Base-by-base conservation (phyloP, 1,140 invertebrate species). In the Eriosoma lanigerum region DNA sequence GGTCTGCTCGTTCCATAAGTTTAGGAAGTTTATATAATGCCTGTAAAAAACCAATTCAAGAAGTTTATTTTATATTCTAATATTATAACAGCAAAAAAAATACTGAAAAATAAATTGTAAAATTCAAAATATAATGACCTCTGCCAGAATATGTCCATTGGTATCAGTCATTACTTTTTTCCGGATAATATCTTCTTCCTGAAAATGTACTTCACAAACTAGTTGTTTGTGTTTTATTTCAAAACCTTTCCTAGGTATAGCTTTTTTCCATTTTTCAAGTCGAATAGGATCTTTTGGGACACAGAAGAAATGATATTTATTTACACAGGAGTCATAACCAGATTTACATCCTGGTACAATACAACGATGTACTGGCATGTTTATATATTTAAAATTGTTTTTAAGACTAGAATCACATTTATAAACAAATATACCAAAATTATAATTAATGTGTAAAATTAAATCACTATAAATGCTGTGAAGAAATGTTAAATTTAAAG, bases 301-400 rank as follows among this genome's bases (percentile, higher is more conserved):
- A 8, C 3, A 10, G 21, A 56, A 21, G 24, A 56, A 24, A 8
- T 56, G 54, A 24, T 10, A 10, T 12, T 56, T 56, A 2, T 19
- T 24, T 2, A 17, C 86, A 85, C 82, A 84, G 83, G 15, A 75
- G 78, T 38, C 54, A 84, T 24, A 85, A 87, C 66, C 32, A 68
- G 52, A 54, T 21, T 19, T 54, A 9, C 52, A 54, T 6, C 5
- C n/a, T 10, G 52, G n/a, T n/a, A 6, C 52, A 54, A 54, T 21
- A 21, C 52, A 54, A 3, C n/a, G 52, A 54, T 54, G 52, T 9
- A 19, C 52, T 9, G 52, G 52, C 52, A 54, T 54, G 52, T 54
- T 54, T 8, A 54, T n/a, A n/a, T n/a, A n/a, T n/a, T n/a, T n/a
- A n/a, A n/a, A n/a, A n/a, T n/a, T n/a, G n/a, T n/a, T n/a, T n/a